Evolutionary conservation across 1,140 invertebrate species (phyloP), one percentile per base, ranked within the genome.

Genomic region (Aethina tumida): DNA sequence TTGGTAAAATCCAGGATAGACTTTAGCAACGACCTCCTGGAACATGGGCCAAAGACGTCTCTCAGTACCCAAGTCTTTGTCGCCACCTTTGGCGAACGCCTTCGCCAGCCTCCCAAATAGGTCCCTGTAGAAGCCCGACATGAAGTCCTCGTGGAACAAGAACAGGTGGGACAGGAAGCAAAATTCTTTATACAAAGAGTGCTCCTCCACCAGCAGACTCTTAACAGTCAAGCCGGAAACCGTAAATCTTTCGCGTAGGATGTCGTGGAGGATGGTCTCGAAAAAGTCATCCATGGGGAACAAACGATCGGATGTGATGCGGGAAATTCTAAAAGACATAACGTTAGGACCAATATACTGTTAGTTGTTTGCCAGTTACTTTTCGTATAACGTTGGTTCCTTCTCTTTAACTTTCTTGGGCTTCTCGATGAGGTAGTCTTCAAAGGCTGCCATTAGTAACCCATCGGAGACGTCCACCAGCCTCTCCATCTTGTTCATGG

Each of bases 131-230:
- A 79, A 77, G 38, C 70, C 69, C 49, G 69, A 73, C 64, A 79
- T 70, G 8, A 74, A 52, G 44, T 77, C 71, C 20, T 74, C 76
- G 50, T 71, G 70, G 70, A 80, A 77, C 51, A 80, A 63, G 46
- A 72, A 78, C 41, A 78, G 58, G n/a, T 59, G 64, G 39, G 65
- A 62, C 50, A 74, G 58, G 33, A 69, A 52, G 24, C 62, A 59
- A 20, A 74, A 55, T 43, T 73, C 64, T 20, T 55, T 56, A 20
- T 67, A 65, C 4, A 75, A 42, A 46, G 66, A 63, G 39, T 68
- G 68, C 33, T 73, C 66, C 14, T 63, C 53, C 4, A 65, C 56
- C 24, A 73, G 50, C 18, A 70, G 63, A 41, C 66, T 55, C 51
- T 67, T 71, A 0, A 71, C 68, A 43, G 70, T 53, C 51, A 62